These are phyloP conservation scores for Drosophila hamatofila DNA, from an alignment of 2,888 invertebrate genomes.

Conservation along the genomic window DNA sequence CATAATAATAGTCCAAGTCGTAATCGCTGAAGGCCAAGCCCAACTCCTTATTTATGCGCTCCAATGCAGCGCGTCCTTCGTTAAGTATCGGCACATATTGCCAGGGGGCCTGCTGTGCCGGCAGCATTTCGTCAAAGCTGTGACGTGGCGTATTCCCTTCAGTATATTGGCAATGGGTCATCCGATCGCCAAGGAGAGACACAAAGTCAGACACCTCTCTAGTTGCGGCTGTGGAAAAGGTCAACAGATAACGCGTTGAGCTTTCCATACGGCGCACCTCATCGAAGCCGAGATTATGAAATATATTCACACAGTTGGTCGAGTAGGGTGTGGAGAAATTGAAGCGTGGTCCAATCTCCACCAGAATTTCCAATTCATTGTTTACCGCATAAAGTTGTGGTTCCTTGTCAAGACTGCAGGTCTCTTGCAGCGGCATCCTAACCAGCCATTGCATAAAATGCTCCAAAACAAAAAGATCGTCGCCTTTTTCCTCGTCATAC, in stretches of 20 bases:
- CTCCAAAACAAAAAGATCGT: conserved; percentile 85
- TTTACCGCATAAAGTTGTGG: conserved; percentile 78
- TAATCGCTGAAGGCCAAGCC: conserved; percentile 97
- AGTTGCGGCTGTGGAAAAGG: conserved; percentile 78
- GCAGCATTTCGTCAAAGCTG: conserved; percentile 89
- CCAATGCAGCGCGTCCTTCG: conserved; percentile 91
- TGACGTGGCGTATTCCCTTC: conserved; percentile 88
- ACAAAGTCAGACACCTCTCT: conserved; percentile 82
- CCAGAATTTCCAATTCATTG: conserved; percentile 85
- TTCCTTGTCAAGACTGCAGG: conserved; percentile 84
- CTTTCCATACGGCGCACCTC: conserved; percentile 93
- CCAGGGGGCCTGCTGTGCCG: conserved; percentile 90
- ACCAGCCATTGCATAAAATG: conserved; percentile 92
- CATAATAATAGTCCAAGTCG: conserved; percentile 96
- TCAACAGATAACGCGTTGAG: conserved; percentile 91
- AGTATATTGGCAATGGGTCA: conserved; percentile 96
- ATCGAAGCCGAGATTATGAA: conserved; percentile 92
- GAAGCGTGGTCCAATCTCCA: conserved; percentile 97
- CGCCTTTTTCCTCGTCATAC: conserved; percentile 73
- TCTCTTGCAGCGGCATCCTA: conserved; percentile 88
- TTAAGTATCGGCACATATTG: conserved; percentile 93
- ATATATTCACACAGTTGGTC: conserved; percentile 98
- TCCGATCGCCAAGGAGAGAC: conserved; percentile 93
- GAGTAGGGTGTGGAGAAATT: conserved; percentile 98
- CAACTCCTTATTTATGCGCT: conserved; percentile 91